Percentiles rank a stretch among this genome's conserved stretches.
Evolutionary conservation across 2,113 vertebrate species (phyloP).

Genomic region (Capreolus pygargus): DNA sequence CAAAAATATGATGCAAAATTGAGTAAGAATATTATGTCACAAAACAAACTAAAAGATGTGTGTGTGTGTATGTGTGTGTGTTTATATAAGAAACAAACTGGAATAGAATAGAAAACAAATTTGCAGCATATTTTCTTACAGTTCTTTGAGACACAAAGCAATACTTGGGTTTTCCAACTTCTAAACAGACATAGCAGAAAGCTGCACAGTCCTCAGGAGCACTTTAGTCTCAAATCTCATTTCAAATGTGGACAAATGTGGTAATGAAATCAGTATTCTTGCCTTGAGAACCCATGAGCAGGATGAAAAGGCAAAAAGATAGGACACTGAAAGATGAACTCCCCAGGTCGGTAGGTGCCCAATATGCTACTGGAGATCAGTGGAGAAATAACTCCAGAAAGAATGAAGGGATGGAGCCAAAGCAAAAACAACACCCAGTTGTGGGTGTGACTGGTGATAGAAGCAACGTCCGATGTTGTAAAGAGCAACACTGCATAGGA

Average conservation of each 20-base stretch:
- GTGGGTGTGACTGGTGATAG: too few relatives aligned
- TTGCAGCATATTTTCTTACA: not conserved
- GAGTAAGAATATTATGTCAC: not conserved
- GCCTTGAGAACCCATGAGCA: too few relatives aligned
- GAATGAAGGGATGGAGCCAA: too few relatives aligned
- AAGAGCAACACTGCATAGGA: too few relatives aligned
- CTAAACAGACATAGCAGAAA: not conserved
- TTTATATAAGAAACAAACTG: not conserved
- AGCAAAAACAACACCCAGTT: too few relatives aligned
- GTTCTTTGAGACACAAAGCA: not conserved
- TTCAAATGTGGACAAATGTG: not conserved
- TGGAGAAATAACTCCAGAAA: too few relatives aligned
- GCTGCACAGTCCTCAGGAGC: not conserved
- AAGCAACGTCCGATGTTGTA: too few relatives aligned
- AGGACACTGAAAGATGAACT: too few relatives aligned
- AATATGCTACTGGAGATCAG: too few relatives aligned
- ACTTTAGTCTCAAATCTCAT: not conserved
- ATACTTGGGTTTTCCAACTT: not conserved
- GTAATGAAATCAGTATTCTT: not conserved
- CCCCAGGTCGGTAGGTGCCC: too few relatives aligned
- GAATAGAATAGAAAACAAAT: not conserved
- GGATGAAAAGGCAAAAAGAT: too few relatives aligned
- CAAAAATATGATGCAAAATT: not conserved
- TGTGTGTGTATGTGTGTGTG: too few relatives aligned
- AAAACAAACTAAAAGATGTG: not conserved